Percentiles rank a stretch among this genome's conserved stretches.
These are phyloP conservation scores for Xanthia icteritia DNA, from an alignment of 2,888 invertebrate genomes.

Conservation along the genomic window DNA sequence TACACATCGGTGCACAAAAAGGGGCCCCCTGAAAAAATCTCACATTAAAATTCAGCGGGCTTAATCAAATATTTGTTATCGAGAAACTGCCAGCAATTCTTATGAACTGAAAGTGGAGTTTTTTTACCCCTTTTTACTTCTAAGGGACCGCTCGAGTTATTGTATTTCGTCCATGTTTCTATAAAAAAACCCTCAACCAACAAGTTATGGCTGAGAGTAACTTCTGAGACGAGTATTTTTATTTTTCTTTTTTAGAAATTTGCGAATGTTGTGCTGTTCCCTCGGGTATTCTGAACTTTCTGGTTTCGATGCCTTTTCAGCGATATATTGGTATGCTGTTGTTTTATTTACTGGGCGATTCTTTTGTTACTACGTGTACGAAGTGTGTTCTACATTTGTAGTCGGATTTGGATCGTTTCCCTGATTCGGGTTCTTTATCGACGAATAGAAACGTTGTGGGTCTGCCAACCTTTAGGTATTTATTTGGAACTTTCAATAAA, in stretches of 20 bases:
- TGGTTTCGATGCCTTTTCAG: constrained; percentile 77
- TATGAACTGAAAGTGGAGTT: constrained; percentile 61
- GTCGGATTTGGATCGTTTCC: constrained; percentile 46
- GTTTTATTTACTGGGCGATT: constrained; percentile 74
- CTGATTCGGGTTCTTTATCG: constrained; percentile 29
- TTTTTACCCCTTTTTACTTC: constrained; percentile 71
- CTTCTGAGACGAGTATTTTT: constrained; percentile 76
- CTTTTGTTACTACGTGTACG: constrained; percentile 56
- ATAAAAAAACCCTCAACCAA: constrained; percentile 78
- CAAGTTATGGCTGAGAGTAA: constrained; percentile 77
- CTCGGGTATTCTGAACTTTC: constrained; percentile 79
- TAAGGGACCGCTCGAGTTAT: constrained; percentile 73
- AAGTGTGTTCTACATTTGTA: constrained; percentile 48
- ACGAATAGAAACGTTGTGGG: not conserved
- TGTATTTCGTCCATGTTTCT: constrained; percentile 78
- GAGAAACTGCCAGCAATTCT: constrained; percentile 51
- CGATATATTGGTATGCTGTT: constrained; percentile 75
- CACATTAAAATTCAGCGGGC: constrained; percentile 51
- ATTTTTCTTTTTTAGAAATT: constrained; percentile 80
- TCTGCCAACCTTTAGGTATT: not conserved
- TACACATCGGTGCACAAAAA: constrained; percentile 35
- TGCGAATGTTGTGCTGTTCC: constrained; percentile 79
- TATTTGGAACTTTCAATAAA: not conserved
- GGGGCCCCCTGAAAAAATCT: constrained; percentile 11
- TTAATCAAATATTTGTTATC: constrained; percentile 61